Evolutionary conservation across 2,797 vertebrate species (phyloP).

Genomic region (Limnodromus scolopaceus): DNA sequence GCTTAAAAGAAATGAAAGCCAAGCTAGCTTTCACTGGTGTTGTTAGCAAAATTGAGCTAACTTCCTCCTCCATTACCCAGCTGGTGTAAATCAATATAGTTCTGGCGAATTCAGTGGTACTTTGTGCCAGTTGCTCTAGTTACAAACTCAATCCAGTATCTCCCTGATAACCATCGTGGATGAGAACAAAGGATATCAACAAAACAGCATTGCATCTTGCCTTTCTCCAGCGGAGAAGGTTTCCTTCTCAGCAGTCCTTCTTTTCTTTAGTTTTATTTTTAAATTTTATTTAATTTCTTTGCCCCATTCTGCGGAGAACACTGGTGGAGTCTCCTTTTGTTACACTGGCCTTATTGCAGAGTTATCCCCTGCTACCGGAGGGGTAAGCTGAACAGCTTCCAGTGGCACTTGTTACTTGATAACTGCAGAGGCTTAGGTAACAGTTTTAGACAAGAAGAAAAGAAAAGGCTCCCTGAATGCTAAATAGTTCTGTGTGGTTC

Average conservation of each 20-base stretch:
- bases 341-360: background rate
- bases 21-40: background rate
- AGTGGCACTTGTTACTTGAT: background rate
- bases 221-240: background rate
- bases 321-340: background rate
- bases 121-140: background rate
- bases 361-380: background rate
- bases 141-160: background rate
- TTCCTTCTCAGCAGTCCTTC: background rate
- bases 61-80: constrained; percentile 13
- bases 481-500: background rate
- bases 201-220: background rate
- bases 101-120: background rate
- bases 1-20: background rate
- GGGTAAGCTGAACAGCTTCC: background rate
- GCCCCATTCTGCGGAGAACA: background rate
- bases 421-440: background rate
- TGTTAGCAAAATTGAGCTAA: background rate
- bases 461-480: background rate
- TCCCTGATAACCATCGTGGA: background rate
- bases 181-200: background rate
- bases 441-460: background rate
- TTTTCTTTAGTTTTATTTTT: background rate
- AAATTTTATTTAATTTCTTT: background rate
- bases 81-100: background rate